Base-by-base conservation (phyloP, 2,888 invertebrate species). In the Hyposoter didymator region DNA sequence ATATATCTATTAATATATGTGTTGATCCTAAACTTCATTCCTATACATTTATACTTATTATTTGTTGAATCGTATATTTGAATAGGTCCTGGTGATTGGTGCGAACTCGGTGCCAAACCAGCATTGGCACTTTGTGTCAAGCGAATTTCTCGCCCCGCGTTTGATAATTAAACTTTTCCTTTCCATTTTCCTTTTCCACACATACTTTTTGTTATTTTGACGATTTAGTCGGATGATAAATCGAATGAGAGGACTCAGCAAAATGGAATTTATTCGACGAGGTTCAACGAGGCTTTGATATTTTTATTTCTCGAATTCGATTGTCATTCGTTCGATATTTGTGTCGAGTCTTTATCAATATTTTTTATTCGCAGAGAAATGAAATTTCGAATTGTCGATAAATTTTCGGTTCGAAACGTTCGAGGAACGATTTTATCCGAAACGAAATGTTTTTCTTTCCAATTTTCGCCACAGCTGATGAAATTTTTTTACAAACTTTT, bases 41-140 rank as follows among this genome's bases (percentile, higher is more conserved):
- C 47, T 52, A 45, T 35, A 39, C 67, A 47, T 45, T 62, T 73
- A 73, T 73, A 52, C 52, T 76, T 49, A 14, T 64, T 66, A 82
- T 73, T 70, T 79, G 32, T 49, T 72, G 12, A 72, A 73, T 75
- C 83, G 43, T 64, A 72, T 49, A 72, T 49, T 75, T 79, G 17
- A 72, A 72, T 83, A 83, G 83, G 79, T 83, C 83, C 72, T 85
- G 79, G 55, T 76, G 67, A 75, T 85, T 49, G 64, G 12, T 69
- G 78, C 64, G 74, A 59, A 73, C 64, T 86, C 55, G 8, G 81
- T 86, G 84, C 78, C 74, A 62, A 75, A 85, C 64, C 78, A 80
- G 69, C 22, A 87, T 88, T 88, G 87, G 87, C 87, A 87, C 87
- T 86, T 84, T 39, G 75, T 67, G 45, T 85, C 66, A 43, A 78